Evolutionary conservation across 2,113 vertebrate species (phyloP), one percentile per base, ranked within the genome.

Genomic region (Semnornis frantzii): DNA sequence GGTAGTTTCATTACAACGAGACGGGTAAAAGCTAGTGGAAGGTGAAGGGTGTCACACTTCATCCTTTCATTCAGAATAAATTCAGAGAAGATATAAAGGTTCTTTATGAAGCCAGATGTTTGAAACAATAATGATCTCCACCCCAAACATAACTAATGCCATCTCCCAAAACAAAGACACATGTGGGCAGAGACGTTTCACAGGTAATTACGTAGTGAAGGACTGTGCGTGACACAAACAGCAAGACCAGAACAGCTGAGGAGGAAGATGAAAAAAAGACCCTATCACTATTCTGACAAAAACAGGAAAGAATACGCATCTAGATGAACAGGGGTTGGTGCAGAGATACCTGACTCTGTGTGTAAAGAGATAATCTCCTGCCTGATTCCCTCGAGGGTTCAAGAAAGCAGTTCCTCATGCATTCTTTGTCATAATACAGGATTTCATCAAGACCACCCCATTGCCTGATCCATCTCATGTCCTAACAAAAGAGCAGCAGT

Each of bases 111-210:
- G 86, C 94, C 95, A 96, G 90, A 95, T 94, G 91, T 92, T 96
- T 95, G 89, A 95, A 96, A 96, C 94, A 95, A 94, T 96, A 96
- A 95, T 82, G 71, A 79, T 92, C 96, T 94, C 95, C 95, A 93
- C 94, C 95, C 93, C 86, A 95, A 89, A 93, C 74, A 95, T 55
- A 92, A 87, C 81, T 94, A 92, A 65, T 92, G 95, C 78, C 90
- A 63, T 93, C 81, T 90, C 46, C n/a, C 50, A 94, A 96, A 96
- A 87, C 94, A 94, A 90, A 96, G 94, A 96, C 94, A 96, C 81
- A 90, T 96, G 92, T 95, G 89, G 92, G 90, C 92, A 92, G 73
- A 93, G 70, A 90, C 80, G 77, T 89, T 94, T 94, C 78, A 65
- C 66, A 92, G 90, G 66, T 81, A 95, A 83, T 93, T 94, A 84